phyloP scores from a whole-genome alignment of 2,797 vertebrate genomes.

The Anguilla pacifica region DNA sequence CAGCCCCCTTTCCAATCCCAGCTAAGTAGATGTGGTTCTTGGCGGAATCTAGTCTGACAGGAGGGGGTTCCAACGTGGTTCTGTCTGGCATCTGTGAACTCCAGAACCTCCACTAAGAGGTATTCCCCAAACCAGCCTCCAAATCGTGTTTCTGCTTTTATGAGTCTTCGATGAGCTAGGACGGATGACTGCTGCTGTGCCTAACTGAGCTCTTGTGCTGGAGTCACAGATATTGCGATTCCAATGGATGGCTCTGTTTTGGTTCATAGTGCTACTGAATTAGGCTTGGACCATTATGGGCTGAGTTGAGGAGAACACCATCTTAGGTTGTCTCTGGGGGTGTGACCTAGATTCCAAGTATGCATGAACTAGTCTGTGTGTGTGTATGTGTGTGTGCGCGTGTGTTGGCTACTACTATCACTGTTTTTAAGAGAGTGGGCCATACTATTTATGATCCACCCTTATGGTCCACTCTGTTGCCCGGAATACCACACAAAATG shows the following conservation, averaged over 20 bases:
- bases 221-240: neutral
- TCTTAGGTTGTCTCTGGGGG: neutral
- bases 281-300: neutral
- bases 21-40: neutral
- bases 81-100: neutral
- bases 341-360: neutral
- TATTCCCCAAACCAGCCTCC: constrained; percentile 15
- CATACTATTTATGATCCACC: neutral
- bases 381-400: neutral
- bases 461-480: neutral
- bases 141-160: neutral
- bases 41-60: constrained; percentile 16
- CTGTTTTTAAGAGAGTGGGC: neutral
- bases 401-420: neutral
- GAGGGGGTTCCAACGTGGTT: neutral
- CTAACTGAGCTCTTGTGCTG: neutral
- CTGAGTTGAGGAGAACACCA: constrained; percentile 4
- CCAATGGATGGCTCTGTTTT: neutral
- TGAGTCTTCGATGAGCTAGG: neutral
- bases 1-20: neutral
- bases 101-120: neutral
- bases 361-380: neutral
- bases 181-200: neutral
- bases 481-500: neutral
- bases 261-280: neutral